Conservation (phyloP, 1,140 invertebrate genomes). For the Lasioglossum baleicum region DNA sequence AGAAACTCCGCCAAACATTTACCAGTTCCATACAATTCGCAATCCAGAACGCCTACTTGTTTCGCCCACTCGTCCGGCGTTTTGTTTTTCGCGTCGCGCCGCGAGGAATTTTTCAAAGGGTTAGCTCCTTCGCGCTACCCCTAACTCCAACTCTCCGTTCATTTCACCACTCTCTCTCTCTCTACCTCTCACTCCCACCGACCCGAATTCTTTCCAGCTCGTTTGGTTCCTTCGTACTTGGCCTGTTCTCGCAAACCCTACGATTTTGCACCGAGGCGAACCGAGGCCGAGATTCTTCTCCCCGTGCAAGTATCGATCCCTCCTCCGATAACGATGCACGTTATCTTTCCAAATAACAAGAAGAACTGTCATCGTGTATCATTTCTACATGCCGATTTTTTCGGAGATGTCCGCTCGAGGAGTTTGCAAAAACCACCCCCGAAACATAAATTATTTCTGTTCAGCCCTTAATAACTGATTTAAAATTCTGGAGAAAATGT, state of each 20-base stretch:
- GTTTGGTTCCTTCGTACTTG: background rate
- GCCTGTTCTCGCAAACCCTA: too few species aligned
- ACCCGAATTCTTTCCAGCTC: slow-evolving; percentile 41
- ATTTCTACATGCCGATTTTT: too few species aligned
- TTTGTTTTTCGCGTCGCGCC: slow-evolving; percentile 14
- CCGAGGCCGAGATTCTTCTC: slow-evolving; percentile 26
- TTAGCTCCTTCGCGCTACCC: slow-evolving; percentile 1
- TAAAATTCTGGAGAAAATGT: too few species aligned
- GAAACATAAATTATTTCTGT: too few species aligned
- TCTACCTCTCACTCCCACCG: background rate
- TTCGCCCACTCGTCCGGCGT: background rate
- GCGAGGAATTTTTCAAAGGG: slow-evolving; percentile 50
- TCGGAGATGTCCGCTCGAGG: too few species aligned
- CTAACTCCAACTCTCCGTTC: background rate
- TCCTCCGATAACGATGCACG: slow-evolving; percentile 55
- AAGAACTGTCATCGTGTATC: background rate
- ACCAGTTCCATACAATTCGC: background rate
- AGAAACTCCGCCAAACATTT: background rate
- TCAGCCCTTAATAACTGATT: too few species aligned
- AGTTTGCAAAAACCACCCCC: too few species aligned
- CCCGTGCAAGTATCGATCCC: slow-evolving; percentile 38
- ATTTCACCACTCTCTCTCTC: background rate
- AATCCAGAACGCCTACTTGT: too few species aligned
- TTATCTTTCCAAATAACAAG: slow-evolving; percentile 35
- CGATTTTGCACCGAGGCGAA: background rate